phyloP scores from a whole-genome alignment of 2,797 vertebrate species.

The Pangasius mekongensis region DNA sequence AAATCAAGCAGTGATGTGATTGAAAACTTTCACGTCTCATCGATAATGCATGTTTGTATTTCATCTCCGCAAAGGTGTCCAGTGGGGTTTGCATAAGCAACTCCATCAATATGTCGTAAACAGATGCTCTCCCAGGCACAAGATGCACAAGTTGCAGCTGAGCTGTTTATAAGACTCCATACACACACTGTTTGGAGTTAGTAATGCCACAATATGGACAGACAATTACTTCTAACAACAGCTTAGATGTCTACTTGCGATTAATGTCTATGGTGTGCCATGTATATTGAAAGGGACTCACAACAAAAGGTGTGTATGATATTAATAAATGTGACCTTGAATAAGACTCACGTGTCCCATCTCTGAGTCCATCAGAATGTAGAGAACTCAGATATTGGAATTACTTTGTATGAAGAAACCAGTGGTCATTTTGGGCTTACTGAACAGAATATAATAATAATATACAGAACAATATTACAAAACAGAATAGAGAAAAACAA shows the following conservation, averaged over 20 bases:
- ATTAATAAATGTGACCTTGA: neutral
- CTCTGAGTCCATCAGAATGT: neutral
- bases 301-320: neutral
- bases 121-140: slow-evolving; percentile 13
- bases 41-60: slow-evolving; percentile 40
- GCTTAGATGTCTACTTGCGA: neutral
- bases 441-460: neutral
- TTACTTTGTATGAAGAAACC: neutral
- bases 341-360: neutral
- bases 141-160: slow-evolving; percentile 25
- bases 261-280: neutral
- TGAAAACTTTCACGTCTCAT: slow-evolving; percentile 8
- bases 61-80: slow-evolving; percentile 34
- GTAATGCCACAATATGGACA: slow-evolving; percentile 4
- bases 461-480: neutral
- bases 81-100: slow-evolving; percentile 33
- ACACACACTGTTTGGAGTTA: neutral
- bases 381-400: neutral
- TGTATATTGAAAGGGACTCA: neutral
- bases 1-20: slow-evolving; percentile 1
- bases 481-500: neutral
- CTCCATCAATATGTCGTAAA: slow-evolving; percentile 40
- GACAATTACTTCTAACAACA: neutral
- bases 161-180: slow-evolving; percentile 20
- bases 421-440: neutral